Evolutionary conservation across 1,140 invertebrate species (phyloP).

Genomic region (Streblospio benedicti): DNA sequence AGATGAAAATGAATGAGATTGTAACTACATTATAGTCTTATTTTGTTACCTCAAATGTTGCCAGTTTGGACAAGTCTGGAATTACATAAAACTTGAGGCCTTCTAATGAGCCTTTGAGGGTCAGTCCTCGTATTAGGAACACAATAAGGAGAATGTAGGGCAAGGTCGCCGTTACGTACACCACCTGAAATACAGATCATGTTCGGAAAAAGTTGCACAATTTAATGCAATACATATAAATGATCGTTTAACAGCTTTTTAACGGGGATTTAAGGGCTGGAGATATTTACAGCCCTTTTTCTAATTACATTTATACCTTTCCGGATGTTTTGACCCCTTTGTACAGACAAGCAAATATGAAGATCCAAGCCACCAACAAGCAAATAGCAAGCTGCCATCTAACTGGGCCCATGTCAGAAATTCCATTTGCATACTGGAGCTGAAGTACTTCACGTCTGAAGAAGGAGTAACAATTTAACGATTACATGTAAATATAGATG

Average conservation of each 20-base stretch:
- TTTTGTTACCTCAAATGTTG: conserved; percentile 3
- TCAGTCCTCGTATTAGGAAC: conserved; percentile 11
- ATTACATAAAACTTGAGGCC: conserved; percentile 15
- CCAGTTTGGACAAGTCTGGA: neutral
- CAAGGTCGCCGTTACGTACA: too few species aligned
- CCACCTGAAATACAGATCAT: conserved; percentile 11
- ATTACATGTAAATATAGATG: too few species aligned
- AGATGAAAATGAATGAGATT: neutral
- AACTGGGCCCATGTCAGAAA: conserved; percentile 64
- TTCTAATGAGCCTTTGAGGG: conserved; percentile 12
- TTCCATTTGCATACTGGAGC: too few species aligned
- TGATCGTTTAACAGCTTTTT: too few species aligned
- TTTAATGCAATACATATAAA: neutral
- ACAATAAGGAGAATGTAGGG: conserved; percentile 12
- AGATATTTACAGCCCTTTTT: too few species aligned
- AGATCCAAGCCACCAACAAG: conserved; percentile 64
- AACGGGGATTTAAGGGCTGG: too few species aligned
- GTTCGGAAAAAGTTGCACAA: neutral
- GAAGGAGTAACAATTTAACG: too few species aligned
- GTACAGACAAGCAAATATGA: conserved; percentile 69
- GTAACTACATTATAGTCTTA: neutral
- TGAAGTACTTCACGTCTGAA: too few species aligned
- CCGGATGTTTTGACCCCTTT: conserved; percentile 76
- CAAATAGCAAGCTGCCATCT: conserved; percentile 63
- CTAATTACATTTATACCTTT: conserved; percentile 60